Base-by-base conservation (phyloP, 2,888 invertebrate species). In the Melanotus villosus region DNA sequence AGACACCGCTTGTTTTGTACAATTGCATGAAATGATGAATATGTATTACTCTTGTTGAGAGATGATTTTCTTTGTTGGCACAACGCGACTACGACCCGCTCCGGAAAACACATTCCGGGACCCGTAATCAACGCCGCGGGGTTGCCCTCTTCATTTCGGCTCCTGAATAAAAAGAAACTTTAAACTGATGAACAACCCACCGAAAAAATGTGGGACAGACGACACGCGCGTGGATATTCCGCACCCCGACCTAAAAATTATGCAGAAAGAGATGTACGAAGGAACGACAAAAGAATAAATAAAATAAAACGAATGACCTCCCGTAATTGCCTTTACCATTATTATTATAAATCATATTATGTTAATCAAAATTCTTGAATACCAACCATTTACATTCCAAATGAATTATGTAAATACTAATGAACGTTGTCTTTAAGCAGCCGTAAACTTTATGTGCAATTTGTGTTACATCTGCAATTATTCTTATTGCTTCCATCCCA, bases 11-110 rank as follows among this genome's bases (percentile, higher is more conserved):
- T 81, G 80, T 80, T 80, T 81, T 79, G 79, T 80, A 80, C 79
- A 80, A 79, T 80, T 80, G 78, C 78, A 79, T 78, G 79, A 80
- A 69, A 80, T 80, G 80, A 81, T 81, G 79, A 80, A 80, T 80
- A 80, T 80, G 80, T 80, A 80, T 80, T 79, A 78, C 78, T 78
- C 75, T 77, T 77, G 76, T 78, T 76, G 73, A 71, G 76, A 76
- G 78, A 77, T 79, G 77, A 78, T 80, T 79, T 78, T 79, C 80
- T 80, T 80, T 77, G 80, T 77, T 77, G 68, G 67, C 70, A 75
- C 58, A 74, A 74, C 71, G 71, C 71, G 72, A 66, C 72, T 73
- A 64, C 76, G 74, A 77, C 73, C 76, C 62, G 34, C 47, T 34
- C 73, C 76, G 75, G 74, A 73, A 73, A 72, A 68, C 66, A 71